phyloP scores from a whole-genome alignment of 2,888 invertebrate species.

The Antheraea yamamai region DNA sequence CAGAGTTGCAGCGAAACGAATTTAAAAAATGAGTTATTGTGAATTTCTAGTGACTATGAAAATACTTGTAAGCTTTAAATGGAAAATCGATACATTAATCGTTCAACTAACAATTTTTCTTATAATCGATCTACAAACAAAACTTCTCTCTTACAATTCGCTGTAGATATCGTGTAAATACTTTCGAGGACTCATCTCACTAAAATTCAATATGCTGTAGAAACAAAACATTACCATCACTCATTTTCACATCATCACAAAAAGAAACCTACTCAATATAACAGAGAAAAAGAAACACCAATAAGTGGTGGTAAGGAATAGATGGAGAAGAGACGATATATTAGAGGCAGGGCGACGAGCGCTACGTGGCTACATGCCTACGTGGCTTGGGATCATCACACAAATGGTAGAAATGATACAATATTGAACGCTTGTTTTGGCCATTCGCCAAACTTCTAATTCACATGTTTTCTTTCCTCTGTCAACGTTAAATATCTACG shows the following conservation, averaged over 20 bases:
- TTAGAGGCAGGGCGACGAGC: background rate
- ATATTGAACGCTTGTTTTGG: background rate
- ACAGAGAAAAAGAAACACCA: background rate
- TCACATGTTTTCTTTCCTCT: constrained; percentile 8
- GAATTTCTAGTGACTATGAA: too few species aligned
- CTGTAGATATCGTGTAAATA: too few species aligned
- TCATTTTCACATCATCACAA: too few species aligned
- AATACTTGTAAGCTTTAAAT: too few species aligned
- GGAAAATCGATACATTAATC: too few species aligned
- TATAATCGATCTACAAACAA: too few species aligned
- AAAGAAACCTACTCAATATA: background rate
- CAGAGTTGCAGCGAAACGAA: too few species aligned
- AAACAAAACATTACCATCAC: background rate
- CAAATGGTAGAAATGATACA: background rate
- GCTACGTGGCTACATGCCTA: background rate
- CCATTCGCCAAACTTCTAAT: background rate
- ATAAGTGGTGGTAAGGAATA: background rate
- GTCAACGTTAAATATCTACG: constrained; percentile 1
- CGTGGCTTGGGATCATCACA: background rate
- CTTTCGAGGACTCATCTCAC: too few species aligned
- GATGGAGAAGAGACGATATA: background rate
- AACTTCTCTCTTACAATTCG: too few species aligned
- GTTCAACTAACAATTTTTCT: too few species aligned
- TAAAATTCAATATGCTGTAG: background rate
- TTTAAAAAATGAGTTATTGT: too few species aligned